Conservation (phyloP, 2,797 vertebrate genomes). For the Sebastolobus altivelis region DNA sequence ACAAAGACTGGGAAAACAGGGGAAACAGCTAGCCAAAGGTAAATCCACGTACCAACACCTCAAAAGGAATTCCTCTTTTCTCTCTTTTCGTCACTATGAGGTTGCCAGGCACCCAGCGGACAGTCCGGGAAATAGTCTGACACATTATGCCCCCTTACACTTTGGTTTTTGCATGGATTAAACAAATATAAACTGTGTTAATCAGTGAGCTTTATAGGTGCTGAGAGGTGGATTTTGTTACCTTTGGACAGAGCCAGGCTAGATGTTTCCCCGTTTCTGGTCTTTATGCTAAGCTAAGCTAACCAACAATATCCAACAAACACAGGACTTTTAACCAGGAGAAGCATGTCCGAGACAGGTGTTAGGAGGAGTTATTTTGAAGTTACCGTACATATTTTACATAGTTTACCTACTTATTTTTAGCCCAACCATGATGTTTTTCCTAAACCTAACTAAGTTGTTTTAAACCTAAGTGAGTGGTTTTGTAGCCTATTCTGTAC, state of each 20-base stretch:
- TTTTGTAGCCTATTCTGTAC: too few species aligned
- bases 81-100: neutral
- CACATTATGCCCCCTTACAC: neutral
- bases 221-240: neutral
- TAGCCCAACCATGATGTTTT: neutral
- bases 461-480: neutral
- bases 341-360: accelerated
- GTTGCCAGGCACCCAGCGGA: neutral
- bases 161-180: neutral
- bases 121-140: too few species aligned
- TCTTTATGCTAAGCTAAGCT: neutral
- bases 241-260: neutral
- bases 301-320: neutral
- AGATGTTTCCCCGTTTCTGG: neutral
- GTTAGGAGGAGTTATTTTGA: neutral
- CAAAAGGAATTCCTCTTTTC: neutral
- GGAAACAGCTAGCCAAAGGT: neutral
- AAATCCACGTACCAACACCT: neutral
- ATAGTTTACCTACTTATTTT: neutral
- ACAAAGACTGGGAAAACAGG: neutral
- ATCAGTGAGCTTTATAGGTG: neutral
- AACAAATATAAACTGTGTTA: neutral
- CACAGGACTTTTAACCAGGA: too few species aligned
- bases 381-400: too few species aligned
- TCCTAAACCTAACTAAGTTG: neutral